Evolutionary conservation across 35 echinoderm and acorn worm species (phyloP).

Genomic region (Anneissia japonica): DNA sequence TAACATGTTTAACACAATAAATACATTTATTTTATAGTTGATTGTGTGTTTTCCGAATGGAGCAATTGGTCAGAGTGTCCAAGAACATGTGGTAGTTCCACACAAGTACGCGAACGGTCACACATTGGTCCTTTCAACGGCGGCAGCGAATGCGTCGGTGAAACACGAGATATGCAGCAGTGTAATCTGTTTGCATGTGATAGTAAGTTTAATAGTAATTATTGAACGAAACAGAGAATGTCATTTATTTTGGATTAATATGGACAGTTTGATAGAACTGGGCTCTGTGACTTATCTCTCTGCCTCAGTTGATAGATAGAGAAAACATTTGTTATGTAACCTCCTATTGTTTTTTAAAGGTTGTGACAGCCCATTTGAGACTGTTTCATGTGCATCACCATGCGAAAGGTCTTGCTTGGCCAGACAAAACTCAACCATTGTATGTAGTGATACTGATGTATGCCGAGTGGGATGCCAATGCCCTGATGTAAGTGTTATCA

Average conservation of each 20-base stretch:
- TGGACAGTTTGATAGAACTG: too few species aligned
- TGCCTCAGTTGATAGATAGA: too few species aligned
- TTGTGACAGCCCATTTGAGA: not conserved
- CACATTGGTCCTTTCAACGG: not conserved
- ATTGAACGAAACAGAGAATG: too few species aligned
- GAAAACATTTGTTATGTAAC: too few species aligned
- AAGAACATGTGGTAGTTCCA: not conserved
- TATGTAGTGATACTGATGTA: not conserved
- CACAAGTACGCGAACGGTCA: not conserved
- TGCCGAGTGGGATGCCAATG: not conserved
- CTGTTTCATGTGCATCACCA: not conserved
- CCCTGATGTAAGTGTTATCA: constrained; percentile 8
- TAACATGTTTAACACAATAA: not conserved
- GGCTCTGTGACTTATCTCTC: too few species aligned
- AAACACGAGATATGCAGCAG: not conserved
- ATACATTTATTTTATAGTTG: not conserved
- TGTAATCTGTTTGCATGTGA: not conserved
- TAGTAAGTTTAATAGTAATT: too few species aligned
- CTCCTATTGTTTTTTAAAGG: not conserved
- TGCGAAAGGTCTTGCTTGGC: not conserved
- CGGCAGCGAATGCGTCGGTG: not conserved
- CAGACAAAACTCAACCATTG: not conserved
- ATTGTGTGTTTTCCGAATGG: not conserved
- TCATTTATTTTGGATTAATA: too few species aligned
- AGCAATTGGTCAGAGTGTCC: constrained; percentile 1